Evolutionary conservation across 2,888 invertebrate genomes (phyloP).

Genomic region (Taenaris catops): DNA sequence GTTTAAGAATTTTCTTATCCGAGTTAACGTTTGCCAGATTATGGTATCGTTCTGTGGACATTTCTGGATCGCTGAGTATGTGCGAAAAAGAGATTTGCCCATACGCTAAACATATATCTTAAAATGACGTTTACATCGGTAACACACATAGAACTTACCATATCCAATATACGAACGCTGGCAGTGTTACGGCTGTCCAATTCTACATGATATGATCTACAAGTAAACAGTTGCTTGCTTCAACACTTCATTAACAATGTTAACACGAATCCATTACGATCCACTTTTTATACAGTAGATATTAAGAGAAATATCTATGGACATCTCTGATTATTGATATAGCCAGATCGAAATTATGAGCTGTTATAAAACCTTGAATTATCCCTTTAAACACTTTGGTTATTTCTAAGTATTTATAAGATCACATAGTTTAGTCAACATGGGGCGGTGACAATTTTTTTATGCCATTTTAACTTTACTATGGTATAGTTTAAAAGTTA

Average conservation of each 20-base stretch:
- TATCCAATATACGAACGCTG: conserved; percentile 36
- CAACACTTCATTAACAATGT: conserved; percentile 9
- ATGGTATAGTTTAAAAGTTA: no score
- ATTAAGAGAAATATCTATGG: no score
- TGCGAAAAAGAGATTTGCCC: conserved; percentile 3
- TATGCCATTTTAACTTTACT: no score
- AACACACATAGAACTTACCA: conserved; percentile 3
- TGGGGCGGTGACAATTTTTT: no score
- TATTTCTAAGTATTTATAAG: no score
- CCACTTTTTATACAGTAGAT: no score
- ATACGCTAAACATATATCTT: background rate
- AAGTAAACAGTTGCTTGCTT: conserved; percentile 11
- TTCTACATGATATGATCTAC: conserved; percentile 33
- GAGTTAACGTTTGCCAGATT: conserved; percentile 81
- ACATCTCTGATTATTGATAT: no score
- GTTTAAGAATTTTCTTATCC: conserved; percentile 66
- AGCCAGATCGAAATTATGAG: no score
- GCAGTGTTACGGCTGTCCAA: conserved; percentile 52
- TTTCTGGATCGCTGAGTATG: conserved; percentile 53
- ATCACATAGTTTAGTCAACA: no score
- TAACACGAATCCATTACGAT: no score
- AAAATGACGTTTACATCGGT: background rate
- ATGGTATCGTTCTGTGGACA: conserved; percentile 77
- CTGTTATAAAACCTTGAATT: no score
- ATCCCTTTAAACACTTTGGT: no score